phyloP scores from a whole-genome alignment of 1,140 invertebrate species.

The Berghia stephanieae region DNA sequence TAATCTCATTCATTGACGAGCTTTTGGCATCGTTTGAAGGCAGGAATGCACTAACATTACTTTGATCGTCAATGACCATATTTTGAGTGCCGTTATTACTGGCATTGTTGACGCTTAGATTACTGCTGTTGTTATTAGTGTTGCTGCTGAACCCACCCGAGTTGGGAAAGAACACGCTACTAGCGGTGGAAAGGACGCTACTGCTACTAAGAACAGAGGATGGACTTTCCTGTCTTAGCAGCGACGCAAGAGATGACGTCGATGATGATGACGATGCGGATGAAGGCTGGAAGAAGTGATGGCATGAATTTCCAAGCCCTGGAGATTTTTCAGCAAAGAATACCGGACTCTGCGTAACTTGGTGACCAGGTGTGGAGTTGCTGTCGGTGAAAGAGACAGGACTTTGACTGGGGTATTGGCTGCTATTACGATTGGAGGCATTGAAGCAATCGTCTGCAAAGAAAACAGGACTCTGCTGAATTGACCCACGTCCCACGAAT shows the following conservation, averaged over 20 bases:
- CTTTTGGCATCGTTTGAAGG: no score
- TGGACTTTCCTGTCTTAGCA: constrained; percentile 22
- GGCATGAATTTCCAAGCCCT: neutral
- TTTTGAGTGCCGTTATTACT: neutral
- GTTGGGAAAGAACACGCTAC: constrained; percentile 16
- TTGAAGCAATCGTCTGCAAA: constrained; percentile 9
- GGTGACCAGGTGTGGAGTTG: neutral
- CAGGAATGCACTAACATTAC: no score
- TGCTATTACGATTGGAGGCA: neutral
- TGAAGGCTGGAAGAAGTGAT: neutral
- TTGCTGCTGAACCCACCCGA: neutral
- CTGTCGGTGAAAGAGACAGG: constrained; percentile 8
- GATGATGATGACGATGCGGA: constrained; percentile 15
- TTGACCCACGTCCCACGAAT: neutral
- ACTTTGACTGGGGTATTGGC: neutral
- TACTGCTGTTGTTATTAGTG: neutral
- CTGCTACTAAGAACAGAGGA: constrained; percentile 26
- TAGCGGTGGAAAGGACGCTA: constrained; percentile 14
- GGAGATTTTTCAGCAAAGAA: neutral
- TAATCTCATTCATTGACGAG: no score
- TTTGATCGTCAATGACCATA: no score
- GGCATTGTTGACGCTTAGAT: neutral
- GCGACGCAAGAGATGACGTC: neutral
- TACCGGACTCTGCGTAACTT: neutral
- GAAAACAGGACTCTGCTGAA: constrained; percentile 29